A percentile compares a stretch with the other conserved stretches of the same genome.
phyloP scores from a whole-genome alignment of 2,888 invertebrate species.

The Chouioia cunea region DNA sequence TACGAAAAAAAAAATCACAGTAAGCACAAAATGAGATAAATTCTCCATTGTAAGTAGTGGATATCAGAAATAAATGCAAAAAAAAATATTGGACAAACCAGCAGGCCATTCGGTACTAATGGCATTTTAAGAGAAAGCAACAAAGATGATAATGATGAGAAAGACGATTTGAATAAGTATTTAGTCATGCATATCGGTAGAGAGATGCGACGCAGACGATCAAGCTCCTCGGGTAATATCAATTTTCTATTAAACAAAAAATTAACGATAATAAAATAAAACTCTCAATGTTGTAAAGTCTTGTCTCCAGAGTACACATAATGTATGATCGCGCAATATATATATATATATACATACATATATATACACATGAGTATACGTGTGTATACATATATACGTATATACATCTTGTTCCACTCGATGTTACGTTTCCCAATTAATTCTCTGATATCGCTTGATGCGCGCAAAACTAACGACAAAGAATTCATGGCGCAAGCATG shows the following conservation, averaged over 20 bases:
- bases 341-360: background rate
- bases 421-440: no score
- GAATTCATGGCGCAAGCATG: background rate
- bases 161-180: slow-evolving; percentile 8
- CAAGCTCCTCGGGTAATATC: slow-evolving; percentile 38
- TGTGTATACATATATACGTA: background rate
- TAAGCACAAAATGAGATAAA: slow-evolving; percentile 61
- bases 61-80: slow-evolving; percentile 23
- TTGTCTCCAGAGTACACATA: background rate
- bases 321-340: no score
- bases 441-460: no score
- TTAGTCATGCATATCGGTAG: slow-evolving; percentile 40
- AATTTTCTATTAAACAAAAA: slow-evolving; percentile 40
- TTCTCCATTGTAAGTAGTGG: slow-evolving; percentile 52
- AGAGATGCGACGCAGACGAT: slow-evolving; percentile 35
- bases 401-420: background rate
- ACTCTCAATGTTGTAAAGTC: no score
- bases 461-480: no score
- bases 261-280: no score
- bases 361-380: no score
- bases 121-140: slow-evolving; percentile 42
- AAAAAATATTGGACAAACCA: background rate
- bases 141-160: background rate
- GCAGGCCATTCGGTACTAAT: slow-evolving; percentile 24
- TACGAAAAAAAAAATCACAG: slow-evolving; percentile 11